Percentiles rank a stretch among this genome's conserved stretches.
Evolutionary conservation across 2,888 invertebrate species (phyloP).

Genomic region (Stratiomys singularior): DNA sequence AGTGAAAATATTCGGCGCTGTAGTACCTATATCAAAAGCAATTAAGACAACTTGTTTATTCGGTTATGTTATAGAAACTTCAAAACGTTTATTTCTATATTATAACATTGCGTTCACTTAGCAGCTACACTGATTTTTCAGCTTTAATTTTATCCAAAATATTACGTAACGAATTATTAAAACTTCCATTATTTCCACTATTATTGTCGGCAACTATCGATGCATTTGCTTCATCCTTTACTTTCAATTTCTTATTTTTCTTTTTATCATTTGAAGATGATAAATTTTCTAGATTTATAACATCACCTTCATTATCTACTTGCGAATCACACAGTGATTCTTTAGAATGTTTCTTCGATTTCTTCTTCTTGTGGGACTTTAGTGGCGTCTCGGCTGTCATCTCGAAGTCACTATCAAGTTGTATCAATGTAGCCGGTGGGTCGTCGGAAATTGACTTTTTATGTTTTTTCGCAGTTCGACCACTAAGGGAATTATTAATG

Average conservation of each 20-base stretch:
- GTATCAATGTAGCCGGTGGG: neutral
- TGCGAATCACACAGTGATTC: neutral
- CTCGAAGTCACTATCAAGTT: constrained; percentile 22
- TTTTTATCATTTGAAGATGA: constrained; percentile 2
- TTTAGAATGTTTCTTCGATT: neutral
- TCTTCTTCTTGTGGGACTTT: constrained; percentile 17
- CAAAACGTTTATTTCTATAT: neutral
- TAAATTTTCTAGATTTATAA: neutral
- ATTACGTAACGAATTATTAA: neutral
- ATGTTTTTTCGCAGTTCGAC: neutral
- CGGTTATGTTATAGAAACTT: neutral
- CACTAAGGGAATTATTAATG: neutral
- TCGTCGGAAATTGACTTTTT: neutral
- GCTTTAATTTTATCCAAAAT: constrained; percentile 3
- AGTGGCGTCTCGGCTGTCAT: constrained; percentile 6
- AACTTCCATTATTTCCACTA: neutral
- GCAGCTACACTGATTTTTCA: neutral
- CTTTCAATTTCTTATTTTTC: constrained; percentile 21
- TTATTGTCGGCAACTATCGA: too few species aligned
- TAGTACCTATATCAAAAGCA: too few species aligned
- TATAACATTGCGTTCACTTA: too few species aligned
- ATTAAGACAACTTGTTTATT: neutral
- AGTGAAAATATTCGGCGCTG: too few species aligned
- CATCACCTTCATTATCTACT: neutral
- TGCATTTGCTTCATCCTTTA: neutral